Conservation (phyloP, 2,113 vertebrate species). For the Pardalotus punctatus region DNA sequence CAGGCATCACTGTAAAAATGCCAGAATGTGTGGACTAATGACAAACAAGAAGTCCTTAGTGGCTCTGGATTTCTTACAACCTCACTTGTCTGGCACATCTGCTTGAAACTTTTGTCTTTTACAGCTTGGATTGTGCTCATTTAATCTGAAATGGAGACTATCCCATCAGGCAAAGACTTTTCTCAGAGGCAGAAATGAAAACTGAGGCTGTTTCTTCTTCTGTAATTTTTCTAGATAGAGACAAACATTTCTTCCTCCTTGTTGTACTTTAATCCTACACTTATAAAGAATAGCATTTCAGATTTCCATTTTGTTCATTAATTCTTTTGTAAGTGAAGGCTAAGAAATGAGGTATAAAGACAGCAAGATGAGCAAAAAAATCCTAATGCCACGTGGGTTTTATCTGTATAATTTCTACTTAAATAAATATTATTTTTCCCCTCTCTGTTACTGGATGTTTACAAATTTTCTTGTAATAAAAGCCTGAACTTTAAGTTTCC, state of each 20-base stretch:
- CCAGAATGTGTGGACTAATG: neutral
- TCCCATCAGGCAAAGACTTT: neutral
- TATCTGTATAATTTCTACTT: neutral
- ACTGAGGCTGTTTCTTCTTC: neutral
- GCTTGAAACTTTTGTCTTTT: neutral
- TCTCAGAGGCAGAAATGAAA: neutral
- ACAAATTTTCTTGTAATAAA: neutral
- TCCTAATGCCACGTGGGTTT: fast-evolving
- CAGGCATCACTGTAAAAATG: neutral
- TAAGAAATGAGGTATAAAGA: neutral
- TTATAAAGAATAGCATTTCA: neutral
- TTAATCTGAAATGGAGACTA: neutral
- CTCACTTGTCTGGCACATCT: neutral
- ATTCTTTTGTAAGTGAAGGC: neutral
- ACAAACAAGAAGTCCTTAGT: neutral
- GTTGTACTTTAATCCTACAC: neutral
- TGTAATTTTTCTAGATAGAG: neutral
- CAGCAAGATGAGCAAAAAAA: neutral
- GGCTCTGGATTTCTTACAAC: neutral
- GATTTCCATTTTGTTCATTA: neutral
- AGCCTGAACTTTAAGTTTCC: neutral
- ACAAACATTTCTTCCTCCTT: neutral
- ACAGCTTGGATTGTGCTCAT: neutral
- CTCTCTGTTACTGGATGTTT: neutral
- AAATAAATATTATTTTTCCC: neutral